Conservation (phyloP, 2,888 invertebrate genomes). For the Heliconius hortense region DNA sequence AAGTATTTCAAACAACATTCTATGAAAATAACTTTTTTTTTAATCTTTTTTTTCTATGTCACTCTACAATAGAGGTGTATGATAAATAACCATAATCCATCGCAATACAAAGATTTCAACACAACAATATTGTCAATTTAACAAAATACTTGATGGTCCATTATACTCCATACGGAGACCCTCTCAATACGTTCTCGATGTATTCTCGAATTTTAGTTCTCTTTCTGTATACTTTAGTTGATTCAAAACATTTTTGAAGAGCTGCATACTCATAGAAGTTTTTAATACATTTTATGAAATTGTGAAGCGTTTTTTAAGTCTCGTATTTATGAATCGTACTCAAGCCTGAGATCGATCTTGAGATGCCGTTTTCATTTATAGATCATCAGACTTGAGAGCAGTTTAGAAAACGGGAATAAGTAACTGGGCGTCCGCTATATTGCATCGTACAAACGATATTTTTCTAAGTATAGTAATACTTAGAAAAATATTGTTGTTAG, state of each 20-base stretch:
- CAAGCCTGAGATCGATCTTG: no score
- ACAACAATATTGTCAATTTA: slow-evolving; percentile 53
- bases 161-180: slow-evolving; percentile 44
- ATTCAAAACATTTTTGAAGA: slow-evolving; percentile 6
- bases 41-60: background rate
- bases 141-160: slow-evolving; percentile 50
- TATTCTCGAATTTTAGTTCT: slow-evolving; percentile 48
- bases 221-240: slow-evolving; percentile 20
- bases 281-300: background rate
- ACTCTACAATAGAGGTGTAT: slow-evolving; percentile 11
- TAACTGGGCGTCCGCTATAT: no score
- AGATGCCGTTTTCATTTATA: no score
- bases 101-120: slow-evolving; percentile 30
- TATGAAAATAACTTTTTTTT: background rate
- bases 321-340: no score
- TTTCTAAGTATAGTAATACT: no score
- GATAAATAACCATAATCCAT: slow-evolving; percentile 32
- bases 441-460: no score
- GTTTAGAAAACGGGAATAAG: no score
- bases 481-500: no score
- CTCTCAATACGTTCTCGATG: slow-evolving; percentile 42
- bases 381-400: no score
- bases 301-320: background rate
- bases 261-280: background rate
- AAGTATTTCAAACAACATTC: background rate